These are phyloP conservation scores for Ceyx erithaca DNA, from an alignment of 2,797 vertebrate species.

Conservation along the genomic window DNA sequence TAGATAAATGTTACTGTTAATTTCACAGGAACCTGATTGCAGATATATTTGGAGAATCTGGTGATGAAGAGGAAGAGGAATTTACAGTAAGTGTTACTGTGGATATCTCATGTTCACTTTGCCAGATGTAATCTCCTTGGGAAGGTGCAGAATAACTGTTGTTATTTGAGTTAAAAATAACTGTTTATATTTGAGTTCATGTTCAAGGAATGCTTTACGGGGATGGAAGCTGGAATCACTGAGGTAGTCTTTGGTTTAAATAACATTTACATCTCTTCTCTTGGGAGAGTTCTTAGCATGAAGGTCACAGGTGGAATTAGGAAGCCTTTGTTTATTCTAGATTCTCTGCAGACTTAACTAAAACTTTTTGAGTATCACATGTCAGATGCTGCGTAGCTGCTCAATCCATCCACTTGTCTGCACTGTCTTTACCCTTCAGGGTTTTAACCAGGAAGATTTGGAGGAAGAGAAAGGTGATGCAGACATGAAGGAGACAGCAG, in stretches of 20 bases:
- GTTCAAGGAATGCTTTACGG: not conserved
- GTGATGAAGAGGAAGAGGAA: slow-evolving; percentile 95
- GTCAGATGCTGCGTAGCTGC: not conserved
- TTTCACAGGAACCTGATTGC: slow-evolving; percentile 93
- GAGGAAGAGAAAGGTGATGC: slow-evolving; percentile 85
- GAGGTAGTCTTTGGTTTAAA: not conserved
- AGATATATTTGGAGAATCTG: slow-evolving; percentile 98
- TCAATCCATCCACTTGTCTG: not conserved
- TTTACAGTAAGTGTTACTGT: slow-evolving; percentile 88
- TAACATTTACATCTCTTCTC: not conserved
- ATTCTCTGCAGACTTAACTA: not conserved
- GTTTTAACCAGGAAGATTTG: slow-evolving; percentile 97
- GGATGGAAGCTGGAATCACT: not conserved
- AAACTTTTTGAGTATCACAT: not conserved
- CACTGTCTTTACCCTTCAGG: slow-evolving; percentile 78
- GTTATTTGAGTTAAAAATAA: too few species aligned
- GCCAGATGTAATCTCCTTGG: not conserved
- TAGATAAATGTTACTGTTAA: slow-evolving; percentile 25
- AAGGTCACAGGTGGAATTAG: not conserved
- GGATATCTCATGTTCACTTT: not conserved
- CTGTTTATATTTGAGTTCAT: not conserved
- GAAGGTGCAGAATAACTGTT: not conserved
- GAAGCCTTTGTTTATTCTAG: not conserved
- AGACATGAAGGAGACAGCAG: slow-evolving; percentile 77
- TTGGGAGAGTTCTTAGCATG: not conserved